Base-by-base conservation (phyloP, 1,140 invertebrate species). In the Drosophila parvula region DNA sequence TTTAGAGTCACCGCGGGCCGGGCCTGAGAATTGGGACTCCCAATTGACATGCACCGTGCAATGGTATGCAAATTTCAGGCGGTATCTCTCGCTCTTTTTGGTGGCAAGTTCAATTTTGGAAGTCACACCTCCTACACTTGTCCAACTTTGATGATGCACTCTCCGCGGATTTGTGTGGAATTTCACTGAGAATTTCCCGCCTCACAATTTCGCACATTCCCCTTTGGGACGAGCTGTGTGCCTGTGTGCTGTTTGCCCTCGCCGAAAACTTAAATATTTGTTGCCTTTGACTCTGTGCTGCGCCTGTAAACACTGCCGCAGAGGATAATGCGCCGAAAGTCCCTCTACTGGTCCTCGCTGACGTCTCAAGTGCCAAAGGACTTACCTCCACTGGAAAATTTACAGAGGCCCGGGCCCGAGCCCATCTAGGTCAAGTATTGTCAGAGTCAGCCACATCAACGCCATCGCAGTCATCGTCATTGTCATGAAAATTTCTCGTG, bases 351-450 rank as follows among this genome's bases (percentile, higher is more conserved):
- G 43, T 58, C 57, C 62, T 74, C 61, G 50, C 32, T 75, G 74
- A 62, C 61, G 79, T 82, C 75, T 88, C 79, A 82, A 82, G 75
- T 74, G 79, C 50, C 48, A 47, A 47, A n/a, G 57, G 47, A 76
- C 48, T 79, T 73, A 70, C 59, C 50, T 70, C 43, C 41, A 41
- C 67, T 73, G 36, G 28, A 65, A 50, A 70, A 78, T 53, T 41
- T 56, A 64, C 56, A 73, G 45, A 73, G 27, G 36, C 34, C 41
- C 41, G 56, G 56, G 40, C 48, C 41, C 41, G 56, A 40, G 40
- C 48, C 43, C 74, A 88, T 89, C 71, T 86, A 82, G 83, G 83
- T 86, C 83, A 86, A 89, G 83, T 76, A 67, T 50, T 68, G 56
- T 76, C 73, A 85, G 48, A 56, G 61, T 53, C 81, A 64, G 50